Evolutionary conservation across 2,888 invertebrate genomes (phyloP), one percentile per base, ranked within the genome.

Genomic region (Parthenolecanium corni): DNA sequence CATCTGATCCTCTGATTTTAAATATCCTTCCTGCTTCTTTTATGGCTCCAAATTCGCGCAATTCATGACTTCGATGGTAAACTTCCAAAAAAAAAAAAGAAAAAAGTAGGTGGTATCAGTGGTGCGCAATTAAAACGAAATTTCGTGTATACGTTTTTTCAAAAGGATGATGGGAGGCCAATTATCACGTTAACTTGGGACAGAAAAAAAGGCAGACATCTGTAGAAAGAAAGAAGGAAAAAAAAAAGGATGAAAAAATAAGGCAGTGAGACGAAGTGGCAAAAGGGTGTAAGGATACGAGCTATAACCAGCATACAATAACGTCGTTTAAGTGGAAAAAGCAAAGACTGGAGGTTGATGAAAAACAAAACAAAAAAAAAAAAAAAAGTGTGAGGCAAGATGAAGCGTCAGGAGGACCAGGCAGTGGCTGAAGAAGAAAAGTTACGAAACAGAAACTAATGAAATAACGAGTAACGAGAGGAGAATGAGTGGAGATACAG

Each of bases 41-140:
- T 14, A 4, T 44, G 3, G 18, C 44, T 16, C 44, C 44, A 16
- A 4, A 44, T 44, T 31, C 31, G 31, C 4, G 14, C 44, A 4
- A 44, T 44, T 44, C 14, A 16, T 5, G 5, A 44, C 44, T 44
- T 4, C 4, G 4, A 44, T 18, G 18, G 44, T 18, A n/a, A 14
- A n/a, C 44, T 38, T 12, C 38, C 12, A 9, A 38, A 38, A 38
- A 38, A 38, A 38, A 38, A 12, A n/a, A n/a, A n/a, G n/a, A n/a
- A n/a, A 52, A 52, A 52, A 52, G 51, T 24, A 9, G 44, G 4
- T 31, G 23, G 53, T n/a, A 53, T 53, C 23, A 53, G 56, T 24
- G 56, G 56, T 56, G 56, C 44, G 25, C 31, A 56, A 56, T 56
- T 40, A 56, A 56, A 56, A 56, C 24, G 44, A 56, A 46, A 56